Evolutionary conservation across 2,113 vertebrate species (phyloP), one percentile per base, ranked within the genome.

Genomic region (Pelobates fuscus): DNA sequence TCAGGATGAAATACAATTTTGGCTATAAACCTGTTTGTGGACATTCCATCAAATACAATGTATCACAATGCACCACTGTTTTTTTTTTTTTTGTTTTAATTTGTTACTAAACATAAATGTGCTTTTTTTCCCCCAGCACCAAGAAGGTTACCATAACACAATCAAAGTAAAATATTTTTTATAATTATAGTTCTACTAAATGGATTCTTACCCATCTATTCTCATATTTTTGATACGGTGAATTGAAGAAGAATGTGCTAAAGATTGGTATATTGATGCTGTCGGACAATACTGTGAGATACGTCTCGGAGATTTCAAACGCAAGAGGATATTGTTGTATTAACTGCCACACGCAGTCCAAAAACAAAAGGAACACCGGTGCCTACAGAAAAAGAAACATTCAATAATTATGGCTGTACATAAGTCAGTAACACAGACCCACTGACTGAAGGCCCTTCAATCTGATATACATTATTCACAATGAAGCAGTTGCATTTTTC

Each of bases 241-340:
- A 94, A 80, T 94, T 96, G 86, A 95, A 96, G 81, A 95, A 94
- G 84, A 96, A 95, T 70, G 94, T 96, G 87, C 91, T 92, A 80
- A 96, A 96, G 79, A 94, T 86, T 29, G 94, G 93, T 54, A 95
- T 87, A 24, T 94, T 90, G 7, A 95, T 67, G 80, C 92, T 94
- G 80, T 95, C 94, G 3, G 94, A 96, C 81, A 96, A 74, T 26
- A 96, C 94, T 1, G 94, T 96, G 85, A 96, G 84, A 79, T 94
- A 96, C 2, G 94, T 96, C 86, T 96, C 94, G 0, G 94, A 92
- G 85, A 94, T 94, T 75, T 95, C 92, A 81, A 96, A 96, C 0
- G 94, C 93, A 3, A 90, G 86, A 43, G 88, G 84, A 70, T 94
- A 86, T 78, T 95, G 94, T 67, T 92, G 92, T 20, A 91, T 78